These are phyloP conservation scores for Sminthurides bifidus DNA, from an alignment of 1,140 invertebrate species.

Conservation along the genomic window DNA sequence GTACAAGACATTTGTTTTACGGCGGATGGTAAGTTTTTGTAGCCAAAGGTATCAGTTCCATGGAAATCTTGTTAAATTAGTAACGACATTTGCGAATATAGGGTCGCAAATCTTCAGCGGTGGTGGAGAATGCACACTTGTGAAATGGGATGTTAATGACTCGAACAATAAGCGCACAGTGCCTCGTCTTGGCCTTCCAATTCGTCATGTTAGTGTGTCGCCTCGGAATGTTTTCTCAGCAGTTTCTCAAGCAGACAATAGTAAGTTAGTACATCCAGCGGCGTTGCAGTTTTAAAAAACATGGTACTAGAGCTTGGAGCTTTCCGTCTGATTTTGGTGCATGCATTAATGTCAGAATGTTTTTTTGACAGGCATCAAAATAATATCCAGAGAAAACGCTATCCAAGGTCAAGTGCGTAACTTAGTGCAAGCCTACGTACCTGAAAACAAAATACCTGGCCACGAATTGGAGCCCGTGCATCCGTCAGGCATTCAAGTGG, in stretches of 20 bases:
- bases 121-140: constrained; percentile 63
- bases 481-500: constrained; percentile 52
- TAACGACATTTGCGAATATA: constrained; percentile 33
- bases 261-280: too few species aligned
- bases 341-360: too few species aligned
- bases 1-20: constrained; percentile 58
- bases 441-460: too few species aligned
- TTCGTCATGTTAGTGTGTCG: constrained; percentile 53
- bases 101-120: constrained; percentile 58
- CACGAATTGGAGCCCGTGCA: too few species aligned
- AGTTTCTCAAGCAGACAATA: constrained; percentile 59
- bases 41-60: not conserved
- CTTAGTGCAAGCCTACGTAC: too few species aligned
- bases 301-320: too few species aligned
- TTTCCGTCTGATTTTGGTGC: too few species aligned
- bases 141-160: constrained; percentile 58
- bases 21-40: constrained; percentile 43
- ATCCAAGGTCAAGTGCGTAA: too few species aligned
- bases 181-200: constrained; percentile 57
- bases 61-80: not conserved
- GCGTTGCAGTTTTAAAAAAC: too few species aligned
- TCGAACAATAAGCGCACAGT: constrained; percentile 49
- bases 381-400: too few species aligned
- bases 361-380: too few species aligned
- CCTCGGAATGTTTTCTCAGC: constrained; percentile 52